These are phyloP conservation scores for Lordiphosa stackelbergi DNA, from an alignment of 1,140 invertebrate genomes.

Conservation along the genomic window DNA sequence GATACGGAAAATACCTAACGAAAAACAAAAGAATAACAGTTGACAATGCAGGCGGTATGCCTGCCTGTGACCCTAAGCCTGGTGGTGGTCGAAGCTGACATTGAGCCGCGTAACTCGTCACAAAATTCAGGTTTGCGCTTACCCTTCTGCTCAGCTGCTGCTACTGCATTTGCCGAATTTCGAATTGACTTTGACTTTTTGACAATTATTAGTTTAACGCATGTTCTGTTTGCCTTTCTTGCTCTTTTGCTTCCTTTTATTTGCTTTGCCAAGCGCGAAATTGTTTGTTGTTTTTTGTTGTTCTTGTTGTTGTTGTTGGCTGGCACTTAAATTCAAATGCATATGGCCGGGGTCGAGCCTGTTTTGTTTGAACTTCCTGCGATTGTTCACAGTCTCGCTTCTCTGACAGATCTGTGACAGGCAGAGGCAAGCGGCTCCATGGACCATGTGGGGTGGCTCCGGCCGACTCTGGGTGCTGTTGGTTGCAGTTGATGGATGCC, in stretches of 20 bases:
- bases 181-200: constrained; percentile 68
- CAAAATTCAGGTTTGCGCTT: constrained; percentile 47
- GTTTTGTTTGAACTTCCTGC: constrained; percentile 66
- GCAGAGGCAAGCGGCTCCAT: constrained; percentile 41
- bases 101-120: constrained; percentile 68
- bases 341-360: constrained; percentile 17
- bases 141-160: constrained; percentile 29
- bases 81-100: constrained; percentile 48
- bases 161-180: constrained; percentile 35
- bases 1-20: constrained; percentile 21
- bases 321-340: constrained; percentile 61
- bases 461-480: constrained; percentile 16
- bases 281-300: constrained; percentile 71
- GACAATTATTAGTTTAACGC: constrained; percentile 75
- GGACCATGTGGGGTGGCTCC: constrained; percentile 38
- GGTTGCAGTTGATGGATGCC: constrained; percentile 62
- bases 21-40: constrained; percentile 42
- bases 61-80: not conserved
- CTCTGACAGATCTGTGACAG: constrained; percentile 71
- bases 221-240: constrained; percentile 49
- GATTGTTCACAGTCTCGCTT: constrained; percentile 71
- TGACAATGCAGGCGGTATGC: constrained; percentile 35
- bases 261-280: constrained; percentile 68
- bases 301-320: constrained; percentile 31
- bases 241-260: constrained; percentile 39